These are phyloP conservation scores for Rhinopomastus cyanomelas DNA, from an alignment of 2,113 vertebrate species.

Conservation along the genomic window DNA sequence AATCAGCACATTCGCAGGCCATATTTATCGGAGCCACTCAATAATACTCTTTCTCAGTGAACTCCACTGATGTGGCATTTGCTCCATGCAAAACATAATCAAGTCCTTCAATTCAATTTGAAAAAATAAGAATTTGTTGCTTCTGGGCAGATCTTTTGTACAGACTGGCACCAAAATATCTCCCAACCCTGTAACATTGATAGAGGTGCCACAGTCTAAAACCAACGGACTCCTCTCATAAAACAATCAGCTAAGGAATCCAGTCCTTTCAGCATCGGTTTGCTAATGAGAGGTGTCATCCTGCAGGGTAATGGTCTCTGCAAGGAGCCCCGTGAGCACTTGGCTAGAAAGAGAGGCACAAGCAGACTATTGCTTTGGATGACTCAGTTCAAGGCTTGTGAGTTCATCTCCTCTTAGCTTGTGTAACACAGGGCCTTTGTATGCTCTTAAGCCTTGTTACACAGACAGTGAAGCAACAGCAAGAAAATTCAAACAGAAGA, in stretches of 20 bases:
- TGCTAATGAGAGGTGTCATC: fast-evolving
- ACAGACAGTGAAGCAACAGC: neutral
- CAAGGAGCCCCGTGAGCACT: fast-evolving
- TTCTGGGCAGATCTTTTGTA: conserved; percentile 52
- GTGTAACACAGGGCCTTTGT: neutral
- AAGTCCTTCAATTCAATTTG: conserved; percentile 69
- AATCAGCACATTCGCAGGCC: conserved; percentile 78
- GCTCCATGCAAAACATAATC: conserved; percentile 64
- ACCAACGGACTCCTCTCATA: neutral
- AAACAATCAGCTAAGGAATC: neutral
- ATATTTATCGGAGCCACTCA: conserved; percentile 75
- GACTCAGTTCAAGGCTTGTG: neutral
- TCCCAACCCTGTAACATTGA: neutral
- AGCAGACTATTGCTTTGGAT: neutral
- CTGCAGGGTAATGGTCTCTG: neutral
- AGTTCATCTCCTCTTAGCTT: neutral
- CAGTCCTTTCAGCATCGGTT: neutral
- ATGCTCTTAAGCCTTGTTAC: neutral
- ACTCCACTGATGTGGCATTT: conserved; percentile 71
- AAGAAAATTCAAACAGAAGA: neutral
- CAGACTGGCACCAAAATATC: conserved; percentile 30
- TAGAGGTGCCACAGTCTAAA: neutral
- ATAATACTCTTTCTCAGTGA: conserved; percentile 51
- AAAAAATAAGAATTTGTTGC: conserved; percentile 54
- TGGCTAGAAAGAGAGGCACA: neutral